Percentiles rank a stretch among this genome's conserved stretches.
phyloP scores from a whole-genome alignment of 35 echinoderm and acorn worm genomes.

The Nesometra sesokonis region DNA sequence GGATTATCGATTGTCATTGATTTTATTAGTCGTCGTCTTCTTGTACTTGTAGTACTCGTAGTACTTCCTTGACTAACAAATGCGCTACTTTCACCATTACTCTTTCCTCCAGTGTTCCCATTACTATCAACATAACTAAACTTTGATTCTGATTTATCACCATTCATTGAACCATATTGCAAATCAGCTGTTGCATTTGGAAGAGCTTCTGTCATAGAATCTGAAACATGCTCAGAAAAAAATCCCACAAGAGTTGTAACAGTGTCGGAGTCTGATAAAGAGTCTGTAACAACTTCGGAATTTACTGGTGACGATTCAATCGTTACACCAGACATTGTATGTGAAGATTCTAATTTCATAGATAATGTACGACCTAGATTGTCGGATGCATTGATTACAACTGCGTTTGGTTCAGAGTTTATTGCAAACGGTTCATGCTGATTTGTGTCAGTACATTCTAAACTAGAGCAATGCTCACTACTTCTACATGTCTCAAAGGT shows the following conservation, averaged over 20 bases:
- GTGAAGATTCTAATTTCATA: not conserved
- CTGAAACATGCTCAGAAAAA: not conserved
- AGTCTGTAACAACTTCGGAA: not conserved
- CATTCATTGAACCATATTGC: not conserved
- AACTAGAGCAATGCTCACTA: not conserved
- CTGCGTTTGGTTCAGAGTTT: not conserved
- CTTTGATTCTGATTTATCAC: not conserved
- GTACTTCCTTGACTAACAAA: not conserved
- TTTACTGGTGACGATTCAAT: not conserved
- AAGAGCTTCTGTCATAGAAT: not conserved
- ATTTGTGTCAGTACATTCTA: not conserved
- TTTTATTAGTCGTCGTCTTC: not conserved
- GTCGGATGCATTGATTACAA: not conserved
- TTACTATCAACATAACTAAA: not conserved
- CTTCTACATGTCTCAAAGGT: not conserved
- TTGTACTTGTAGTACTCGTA: not conserved
- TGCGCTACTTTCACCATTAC: not conserved
- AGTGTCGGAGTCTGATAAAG: not conserved
- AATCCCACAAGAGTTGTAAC: constrained; percentile 1
- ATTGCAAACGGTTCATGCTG: not conserved
- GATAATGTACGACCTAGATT: not conserved
- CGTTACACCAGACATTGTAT: not conserved
- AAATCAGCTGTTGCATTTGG: not conserved
- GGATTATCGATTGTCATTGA: not conserved
- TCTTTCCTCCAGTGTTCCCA: not conserved